phyloP scores from a whole-genome alignment of 1,140 invertebrate genomes.

The Caerostris darwini region DNA sequence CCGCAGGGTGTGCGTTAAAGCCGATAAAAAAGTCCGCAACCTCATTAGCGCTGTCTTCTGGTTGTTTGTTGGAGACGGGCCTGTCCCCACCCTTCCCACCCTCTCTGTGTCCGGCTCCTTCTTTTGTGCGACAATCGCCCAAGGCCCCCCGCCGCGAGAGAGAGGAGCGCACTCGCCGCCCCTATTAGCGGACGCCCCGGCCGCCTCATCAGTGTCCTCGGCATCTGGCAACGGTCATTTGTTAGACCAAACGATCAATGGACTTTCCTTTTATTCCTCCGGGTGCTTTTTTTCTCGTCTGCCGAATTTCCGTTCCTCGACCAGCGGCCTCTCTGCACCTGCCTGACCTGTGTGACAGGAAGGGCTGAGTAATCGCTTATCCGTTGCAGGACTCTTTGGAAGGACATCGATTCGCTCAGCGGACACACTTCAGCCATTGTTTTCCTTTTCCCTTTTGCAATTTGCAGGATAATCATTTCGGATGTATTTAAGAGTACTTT shows the following conservation, averaged over 20 bases:
- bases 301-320: neutral
- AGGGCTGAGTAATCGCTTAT: neutral
- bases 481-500: no score
- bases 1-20: neutral
- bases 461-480: no score
- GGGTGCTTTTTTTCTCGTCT: no score
- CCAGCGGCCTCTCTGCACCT: neutral
- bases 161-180: neutral
- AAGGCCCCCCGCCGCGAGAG: neutral
- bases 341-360: neutral
- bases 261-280: neutral
- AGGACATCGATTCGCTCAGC: no score
- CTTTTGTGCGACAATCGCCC: neutral
- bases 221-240: conserved; percentile 64
- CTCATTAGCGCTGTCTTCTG: neutral
- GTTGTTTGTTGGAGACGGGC: neutral
- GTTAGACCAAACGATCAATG: conserved; percentile 68
- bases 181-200: conserved; percentile 33
- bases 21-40: neutral
- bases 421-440: no score
- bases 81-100: neutral
- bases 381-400: no score
- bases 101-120: neutral
- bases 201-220: conserved; percentile 58
- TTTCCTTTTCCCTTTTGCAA: no score